A percentile compares a stretch with the other conserved stretches of the same genome.
These are phyloP conservation scores for Eristalis arbustorum DNA, from an alignment of 2,888 invertebrate genomes.

Conservation along the genomic window DNA sequence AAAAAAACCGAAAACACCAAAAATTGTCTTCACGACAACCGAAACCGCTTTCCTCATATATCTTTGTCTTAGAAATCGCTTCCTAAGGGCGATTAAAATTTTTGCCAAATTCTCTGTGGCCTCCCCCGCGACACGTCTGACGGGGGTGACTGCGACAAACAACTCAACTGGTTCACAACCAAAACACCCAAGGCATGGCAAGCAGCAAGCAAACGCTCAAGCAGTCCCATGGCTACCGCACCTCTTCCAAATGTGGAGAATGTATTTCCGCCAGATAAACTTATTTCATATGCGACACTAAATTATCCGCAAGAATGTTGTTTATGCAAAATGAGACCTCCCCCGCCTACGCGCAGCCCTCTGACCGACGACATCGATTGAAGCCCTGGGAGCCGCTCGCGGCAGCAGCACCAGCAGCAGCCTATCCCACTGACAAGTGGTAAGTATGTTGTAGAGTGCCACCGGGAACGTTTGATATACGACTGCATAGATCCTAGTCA, in stretches of 20 bases:
- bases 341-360: neutral
- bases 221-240: conserved; percentile 25
- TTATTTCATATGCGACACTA: conserved; percentile 74
- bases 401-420: neutral
- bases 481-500: conserved; percentile 60
- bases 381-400: neutral
- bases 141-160: conserved; percentile 5
- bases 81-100: conserved; percentile 11
- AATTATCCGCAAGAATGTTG: conserved; percentile 75
- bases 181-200: conserved; percentile 21
- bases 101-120: conserved; percentile 22
- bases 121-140: neutral
- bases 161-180: conserved; percentile 29
- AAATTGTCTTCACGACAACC: neutral
- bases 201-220: conserved; percentile 15
- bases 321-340: conserved; percentile 71
- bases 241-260: conserved; percentile 56
- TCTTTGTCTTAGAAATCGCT: neutral
- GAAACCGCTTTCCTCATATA: neutral
- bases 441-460: conserved; percentile 65
- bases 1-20: neutral
- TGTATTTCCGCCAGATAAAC: conserved; percentile 74
- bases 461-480: conserved; percentile 66
- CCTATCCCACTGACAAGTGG: conserved; percentile 41
- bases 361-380: neutral